A percentile compares a stretch with the other conserved stretches of the same genome.
These are phyloP conservation scores for Mesorhabditis belari DNA, from an alignment of 2,888 invertebrate species.

Conservation along the genomic window DNA sequence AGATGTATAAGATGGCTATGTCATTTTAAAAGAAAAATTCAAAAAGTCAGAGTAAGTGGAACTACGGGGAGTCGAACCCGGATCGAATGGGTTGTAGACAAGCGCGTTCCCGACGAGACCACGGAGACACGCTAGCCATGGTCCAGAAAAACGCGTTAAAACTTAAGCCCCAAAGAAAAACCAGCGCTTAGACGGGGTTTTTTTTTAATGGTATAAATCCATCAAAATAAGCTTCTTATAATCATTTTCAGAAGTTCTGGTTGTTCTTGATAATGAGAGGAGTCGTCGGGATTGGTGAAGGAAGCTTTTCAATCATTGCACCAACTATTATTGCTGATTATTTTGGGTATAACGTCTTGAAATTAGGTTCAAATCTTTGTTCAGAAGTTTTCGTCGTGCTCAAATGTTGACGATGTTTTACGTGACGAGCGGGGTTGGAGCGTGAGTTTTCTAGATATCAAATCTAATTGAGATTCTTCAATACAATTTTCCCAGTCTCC, in stretches of 20 bases:
- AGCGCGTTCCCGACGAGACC: too few relatives aligned
- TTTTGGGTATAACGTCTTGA: not conserved
- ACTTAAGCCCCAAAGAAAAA: too few relatives aligned
- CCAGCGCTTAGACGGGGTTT: not conserved
- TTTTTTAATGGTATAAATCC: not conserved
- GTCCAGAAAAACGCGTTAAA: too few relatives aligned
- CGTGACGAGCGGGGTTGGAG: not conserved
- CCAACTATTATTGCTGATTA: not conserved
- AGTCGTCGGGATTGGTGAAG: not conserved
- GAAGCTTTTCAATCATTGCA: not conserved
- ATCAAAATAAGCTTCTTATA: not conserved
- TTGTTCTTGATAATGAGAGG: not conserved
- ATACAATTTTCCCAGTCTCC: too few relatives aligned
- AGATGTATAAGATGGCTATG: too few relatives aligned
- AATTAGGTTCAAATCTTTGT: not conserved
- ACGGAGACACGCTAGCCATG: too few relatives aligned
- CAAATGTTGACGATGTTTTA: not conserved
- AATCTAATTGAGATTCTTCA: too few relatives aligned
- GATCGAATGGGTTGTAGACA: too few relatives aligned
- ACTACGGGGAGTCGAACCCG: too few relatives aligned
- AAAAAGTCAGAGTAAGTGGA: too few relatives aligned
- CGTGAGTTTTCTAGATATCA: not conserved
- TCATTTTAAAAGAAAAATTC: too few relatives aligned
- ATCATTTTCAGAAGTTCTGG: not conserved
- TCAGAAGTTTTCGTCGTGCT: not conserved